These are phyloP conservation scores for Seriola dumerili DNA, from an alignment of 2,113 vertebrate genomes.

Conservation along the genomic window DNA sequence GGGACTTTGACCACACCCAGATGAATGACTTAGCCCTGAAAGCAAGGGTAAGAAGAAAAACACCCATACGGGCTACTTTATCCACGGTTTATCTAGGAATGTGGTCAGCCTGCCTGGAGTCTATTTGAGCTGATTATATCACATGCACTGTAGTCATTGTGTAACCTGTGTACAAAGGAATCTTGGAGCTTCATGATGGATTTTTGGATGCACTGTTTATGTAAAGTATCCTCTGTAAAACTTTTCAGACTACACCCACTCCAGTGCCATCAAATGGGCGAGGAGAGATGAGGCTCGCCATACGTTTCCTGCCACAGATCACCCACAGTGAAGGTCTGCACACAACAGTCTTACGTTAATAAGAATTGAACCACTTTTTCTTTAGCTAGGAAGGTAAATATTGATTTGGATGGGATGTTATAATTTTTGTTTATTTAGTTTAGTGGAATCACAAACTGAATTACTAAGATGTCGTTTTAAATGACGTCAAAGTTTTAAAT, in stretches of 20 bases:
- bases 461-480: neutral
- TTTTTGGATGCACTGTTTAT: slow-evolving; percentile 27
- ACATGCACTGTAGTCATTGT: slow-evolving; percentile 10
- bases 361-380: too few species aligned
- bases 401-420: too few species aligned
- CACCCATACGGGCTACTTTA: slow-evolving; percentile 31
- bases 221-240: slow-evolving; percentile 11
- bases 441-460: neutral
- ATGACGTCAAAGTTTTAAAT: neutral
- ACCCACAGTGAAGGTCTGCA: slow-evolving; percentile 80
- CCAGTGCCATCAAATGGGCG: slow-evolving; percentile 83
- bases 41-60: slow-evolving; percentile 85
- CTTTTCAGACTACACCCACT: slow-evolving; percentile 82
- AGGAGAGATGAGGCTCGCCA: slow-evolving; percentile 92
- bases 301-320: slow-evolving; percentile 93
- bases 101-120: neutral
- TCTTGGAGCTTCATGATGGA: neutral
- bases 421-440: neutral
- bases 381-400: too few species aligned
- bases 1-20: slow-evolving; percentile 93
- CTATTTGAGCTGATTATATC: slow-evolving; percentile 35
- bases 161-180: neutral
- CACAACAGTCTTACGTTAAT: neutral
- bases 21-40: slow-evolving; percentile 91
- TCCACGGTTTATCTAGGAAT: neutral